Base-by-base conservation (phyloP, 2,113 vertebrate species). In the Salvelinus alpinus region DNA sequence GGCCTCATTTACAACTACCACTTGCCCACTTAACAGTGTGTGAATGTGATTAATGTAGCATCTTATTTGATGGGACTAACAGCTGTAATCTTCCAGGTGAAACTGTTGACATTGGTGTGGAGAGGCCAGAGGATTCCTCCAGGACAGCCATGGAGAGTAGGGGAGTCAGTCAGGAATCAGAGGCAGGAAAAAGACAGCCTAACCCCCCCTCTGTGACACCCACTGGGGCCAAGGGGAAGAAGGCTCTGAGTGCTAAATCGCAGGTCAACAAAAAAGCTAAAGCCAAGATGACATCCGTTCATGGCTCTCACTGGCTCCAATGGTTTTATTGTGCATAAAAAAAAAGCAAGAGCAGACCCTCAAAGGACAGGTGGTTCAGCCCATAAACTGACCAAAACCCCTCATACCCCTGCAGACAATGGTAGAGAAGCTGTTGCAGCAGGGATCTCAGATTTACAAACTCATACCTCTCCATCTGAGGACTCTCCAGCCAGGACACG, bases 241-340 rank as follows among this genome's bases (percentile, higher is more conserved):
- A n/a, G 44, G 18, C 71, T 24, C 71, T 29, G 65, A 73, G 60
- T n/a, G 64, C 4, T 27, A 84, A 60, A n/a, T 14, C 25, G 11
- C 64, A 27, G 20, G n/a, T 24, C 13, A 29, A 27, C 64, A 65
- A 78, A 18, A 83, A 34, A 3, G 24, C 73, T 25, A 81, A 59
- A 84, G 88, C 74, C 5, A 92, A 7, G 92, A 88, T 62, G 83
- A 95, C 92, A 84, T 94, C 90, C 78, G 90, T 94, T 67, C 95
- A 95, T 87, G 90, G 89, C 38, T 93, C 94, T 0, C 7, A 87
- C 93, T 0, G 94, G 92, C 77, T 92, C 89, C 86, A 94, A 94
- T 29, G 93, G 93, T 1, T 93, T 91, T 78, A 86, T 92, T 79
- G 81, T 94, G 3, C 86, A 86, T 74, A 0, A 31, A 34, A 92